Base-by-base conservation (phyloP, 2,797 vertebrate species). In the Leptatherina wallacei region DNA sequence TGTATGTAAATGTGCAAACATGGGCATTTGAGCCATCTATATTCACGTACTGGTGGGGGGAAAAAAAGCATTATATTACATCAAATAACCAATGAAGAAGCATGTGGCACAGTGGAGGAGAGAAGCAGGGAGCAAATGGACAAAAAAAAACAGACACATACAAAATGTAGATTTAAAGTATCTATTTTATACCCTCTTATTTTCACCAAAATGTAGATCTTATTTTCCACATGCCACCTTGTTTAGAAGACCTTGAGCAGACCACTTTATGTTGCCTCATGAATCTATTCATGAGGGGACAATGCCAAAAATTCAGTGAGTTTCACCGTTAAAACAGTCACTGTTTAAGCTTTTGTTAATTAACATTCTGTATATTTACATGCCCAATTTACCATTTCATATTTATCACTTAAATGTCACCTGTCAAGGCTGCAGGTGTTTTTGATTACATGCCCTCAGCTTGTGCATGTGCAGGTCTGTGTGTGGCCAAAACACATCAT, bases 391-490 rank as follows among this genome's bases (percentile, higher is more conserved):
- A 87, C 67, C 80, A 85, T 92, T 89, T 89, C 80, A 78, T 92
- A 92, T 91, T 90, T 86, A 89, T 86, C 61, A 88, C 85, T 85
- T 87, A 61, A 73, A 79, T 89, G 85, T 92, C 88, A 87, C 60
- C 88, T 91, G 88, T 91, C 90, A 88, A 67, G 83, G 71, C 78
- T 79, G 78, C 89, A 92, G 87, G 88, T 92, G 91, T 88, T 88
- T 77, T 80, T 78, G 60, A 81, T 91, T 79, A 81, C 77, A 70
- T 71, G 66, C 55, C 65, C 69, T 62, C 44, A 0, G 30, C 83
- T 68, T 76, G 71, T 73, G 61, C 58, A 20, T 61, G 40, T 66
- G 73, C 35, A 42, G 55, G 56, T 61, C 60, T 54, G 68, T 63
- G 78, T 65, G 71, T 65, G 79, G 63, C 61, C 73, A 69, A 73